Evolutionary conservation across 1,140 invertebrate genomes (phyloP).

Genomic region (Euura saliciscinereae): DNA sequence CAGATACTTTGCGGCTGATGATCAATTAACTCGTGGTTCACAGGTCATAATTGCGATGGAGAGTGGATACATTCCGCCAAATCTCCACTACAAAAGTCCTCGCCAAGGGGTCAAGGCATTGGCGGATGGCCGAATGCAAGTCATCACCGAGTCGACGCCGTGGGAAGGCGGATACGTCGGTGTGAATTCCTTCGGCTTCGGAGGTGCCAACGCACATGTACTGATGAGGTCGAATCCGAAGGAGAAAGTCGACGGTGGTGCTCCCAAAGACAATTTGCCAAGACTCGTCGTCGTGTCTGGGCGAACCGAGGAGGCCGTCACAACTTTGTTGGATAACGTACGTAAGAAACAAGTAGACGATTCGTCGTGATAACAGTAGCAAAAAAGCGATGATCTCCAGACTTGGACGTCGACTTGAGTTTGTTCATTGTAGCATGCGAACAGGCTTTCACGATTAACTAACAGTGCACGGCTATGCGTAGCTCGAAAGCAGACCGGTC

Average conservation of each 20-base stretch:
- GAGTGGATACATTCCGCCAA: slow-evolving; percentile 70
- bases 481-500: slow-evolving; percentile 56
- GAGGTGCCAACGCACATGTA: slow-evolving; percentile 71
- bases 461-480: too few species aligned
- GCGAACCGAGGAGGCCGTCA: slow-evolving; percentile 75
- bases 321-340: slow-evolving; percentile 70
- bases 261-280: slow-evolving; percentile 62
- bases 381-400: too few species aligned
- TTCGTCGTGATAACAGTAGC: too few species aligned
- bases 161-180: slow-evolving; percentile 67
- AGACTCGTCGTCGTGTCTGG: slow-evolving; percentile 70
- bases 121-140: slow-evolving; percentile 66
- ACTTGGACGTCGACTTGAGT: too few species aligned
- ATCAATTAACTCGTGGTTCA: slow-evolving; percentile 49
- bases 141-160: slow-evolving; percentile 67
- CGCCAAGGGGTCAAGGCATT: slow-evolving; percentile 72
- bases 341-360: slow-evolving; percentile 18
- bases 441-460: too few species aligned
- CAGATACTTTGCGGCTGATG: too few species aligned
- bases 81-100: slow-evolving; percentile 73
- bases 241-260: slow-evolving; percentile 58
- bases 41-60: slow-evolving; percentile 74
- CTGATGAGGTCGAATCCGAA: slow-evolving; percentile 66
- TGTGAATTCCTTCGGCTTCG: slow-evolving; percentile 71
- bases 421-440: too few species aligned